Evolutionary conservation across 2,888 invertebrate species (phyloP), one percentile per base, ranked within the genome.

Genomic region (Petrolisthes cinctipes): DNA sequence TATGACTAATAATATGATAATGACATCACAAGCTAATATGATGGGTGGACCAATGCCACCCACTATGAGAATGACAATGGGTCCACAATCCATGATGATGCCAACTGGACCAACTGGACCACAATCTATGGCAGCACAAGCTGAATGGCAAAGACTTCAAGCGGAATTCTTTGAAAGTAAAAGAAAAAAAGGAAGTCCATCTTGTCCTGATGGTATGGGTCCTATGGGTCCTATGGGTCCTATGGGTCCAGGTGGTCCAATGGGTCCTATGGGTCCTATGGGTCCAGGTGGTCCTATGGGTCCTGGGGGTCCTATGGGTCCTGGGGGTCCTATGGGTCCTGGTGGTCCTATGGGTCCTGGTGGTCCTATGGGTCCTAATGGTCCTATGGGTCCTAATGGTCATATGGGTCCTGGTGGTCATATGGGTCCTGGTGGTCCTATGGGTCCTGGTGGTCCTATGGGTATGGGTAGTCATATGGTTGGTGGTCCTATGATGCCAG

Each of bases 131-230:
- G 93, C 94, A 91, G 95, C 95, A 5, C 96, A 96, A 93, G 95
- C 97, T 93, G 97, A 98, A 92, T 98, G 98, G 98, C 96, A 96
- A 92, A 97, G 97, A 93, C 93, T 97, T 91, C 97, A 97, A 92
- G 96, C 96, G 92, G 97, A 97, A 93, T 97, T 96, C 93, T 96
- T 95, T 92, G 97, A 97, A 91, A 94, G 94, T 83, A 95, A 95
- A 92, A 95, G 95, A 91, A 95, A 95, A 92, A 91, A 85, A 91
- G 92, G 81, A 91, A 91, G 86, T 89, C 84, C 91, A 66, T 91
- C 90, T 73, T 91, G 91, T 78, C 90, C 88, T 94, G 91, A 83
- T 93, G 92, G 93, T 93, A 92, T 91, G 93, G 94, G 86, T 93
- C 94, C 68, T 92, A 95, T 87, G 93, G 94, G 91, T 79, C 89